These are phyloP conservation scores for Percopsis omiscomaycus DNA, from an alignment of 2,797 vertebrate genomes.

Conservation along the genomic window DNA sequence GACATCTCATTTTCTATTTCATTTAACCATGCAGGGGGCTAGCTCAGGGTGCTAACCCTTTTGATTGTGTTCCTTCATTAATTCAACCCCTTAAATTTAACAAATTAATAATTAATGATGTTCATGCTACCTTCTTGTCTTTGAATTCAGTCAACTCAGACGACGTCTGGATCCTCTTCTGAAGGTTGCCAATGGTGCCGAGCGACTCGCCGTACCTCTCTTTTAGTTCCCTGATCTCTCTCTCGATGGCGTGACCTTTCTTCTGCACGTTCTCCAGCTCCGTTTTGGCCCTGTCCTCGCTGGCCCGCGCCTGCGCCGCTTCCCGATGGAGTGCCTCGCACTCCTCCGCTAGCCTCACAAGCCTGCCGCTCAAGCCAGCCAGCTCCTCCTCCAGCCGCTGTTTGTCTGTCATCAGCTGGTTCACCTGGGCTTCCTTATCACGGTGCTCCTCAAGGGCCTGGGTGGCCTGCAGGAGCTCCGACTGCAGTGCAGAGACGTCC, in stretches of 20 bases:
- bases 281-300: slow-evolving; percentile 69
- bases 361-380: slow-evolving; percentile 65
- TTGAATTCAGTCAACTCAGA: slow-evolving; percentile 91
- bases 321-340: slow-evolving; percentile 78
- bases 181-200: slow-evolving; percentile 85
- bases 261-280: slow-evolving; percentile 82
- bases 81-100: no score
- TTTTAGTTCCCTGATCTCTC: slow-evolving; percentile 89
- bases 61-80: no score
- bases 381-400: slow-evolving; percentile 81
- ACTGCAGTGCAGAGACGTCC: slow-evolving; percentile 80
- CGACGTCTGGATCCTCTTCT: slow-evolving; percentile 90
- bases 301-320: slow-evolving; percentile 71
- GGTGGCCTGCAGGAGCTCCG: slow-evolving; percentile 78
- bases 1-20: not conserved
- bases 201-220: slow-evolving; percentile 87
- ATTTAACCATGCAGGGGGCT: not conserved
- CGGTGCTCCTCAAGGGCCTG: slow-evolving; percentile 78
- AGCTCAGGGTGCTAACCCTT: no score
- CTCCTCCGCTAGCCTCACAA: slow-evolving; percentile 73
- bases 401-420: slow-evolving; percentile 78
- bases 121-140: slow-evolving; percentile 88
- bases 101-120: no score
- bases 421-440: slow-evolving; percentile 75
- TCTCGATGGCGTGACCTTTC: slow-evolving; percentile 82